phyloP scores from a whole-genome alignment of 2,797 vertebrate species.

The Masticophis lateralis region DNA sequence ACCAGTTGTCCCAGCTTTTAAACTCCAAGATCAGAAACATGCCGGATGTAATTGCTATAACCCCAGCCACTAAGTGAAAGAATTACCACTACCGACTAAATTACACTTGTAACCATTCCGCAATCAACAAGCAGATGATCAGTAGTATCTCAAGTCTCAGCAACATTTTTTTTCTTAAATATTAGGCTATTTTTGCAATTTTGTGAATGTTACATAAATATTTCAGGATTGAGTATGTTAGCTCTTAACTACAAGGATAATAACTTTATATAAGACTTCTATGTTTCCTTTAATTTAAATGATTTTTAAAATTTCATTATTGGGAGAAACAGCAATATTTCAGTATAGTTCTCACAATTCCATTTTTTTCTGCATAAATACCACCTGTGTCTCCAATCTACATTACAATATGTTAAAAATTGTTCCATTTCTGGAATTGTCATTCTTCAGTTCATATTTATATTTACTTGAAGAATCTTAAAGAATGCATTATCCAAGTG shows the following conservation, averaged over 20 bases:
- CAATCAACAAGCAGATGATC: neutral
- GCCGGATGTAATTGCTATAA: neutral
- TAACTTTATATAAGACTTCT: neutral
- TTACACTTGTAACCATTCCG: neutral
- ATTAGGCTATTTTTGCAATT: too few species aligned
- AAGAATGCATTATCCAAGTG: neutral
- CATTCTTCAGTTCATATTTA: neutral
- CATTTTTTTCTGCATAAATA: neutral
- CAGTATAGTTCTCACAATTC: neutral
- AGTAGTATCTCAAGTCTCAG: neutral
- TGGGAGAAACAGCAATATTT: neutral
- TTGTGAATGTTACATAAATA: neutral
- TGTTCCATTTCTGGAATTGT: neutral
- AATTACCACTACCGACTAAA: neutral
- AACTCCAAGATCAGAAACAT: neutral
- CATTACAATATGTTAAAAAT: neutral
- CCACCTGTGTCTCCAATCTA: too few species aligned
- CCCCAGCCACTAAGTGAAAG: neutral
- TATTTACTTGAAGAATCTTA: neutral
- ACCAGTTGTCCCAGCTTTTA: neutral
- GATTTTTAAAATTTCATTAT: neutral
- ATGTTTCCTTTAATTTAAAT: neutral
- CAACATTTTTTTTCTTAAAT: neutral
- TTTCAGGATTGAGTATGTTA: neutral
- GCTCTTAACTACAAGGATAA: neutral